Percentiles rank a stretch among this genome's conserved stretches.
Conservation (phyloP, 2,113 vertebrate species). For the Toxotes chatareus region DNA sequence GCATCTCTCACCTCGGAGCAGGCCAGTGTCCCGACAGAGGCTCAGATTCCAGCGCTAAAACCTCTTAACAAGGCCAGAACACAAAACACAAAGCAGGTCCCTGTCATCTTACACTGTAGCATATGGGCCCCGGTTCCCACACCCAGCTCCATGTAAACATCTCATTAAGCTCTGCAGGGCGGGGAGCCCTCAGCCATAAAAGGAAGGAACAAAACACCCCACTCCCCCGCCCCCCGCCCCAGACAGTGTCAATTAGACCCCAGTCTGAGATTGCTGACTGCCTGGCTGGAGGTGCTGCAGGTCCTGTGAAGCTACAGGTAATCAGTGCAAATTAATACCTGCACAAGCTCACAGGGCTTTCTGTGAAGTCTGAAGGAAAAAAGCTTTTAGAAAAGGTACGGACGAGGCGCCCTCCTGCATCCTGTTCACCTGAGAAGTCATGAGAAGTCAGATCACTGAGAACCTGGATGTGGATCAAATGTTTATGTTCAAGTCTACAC, state of each 20-base stretch:
- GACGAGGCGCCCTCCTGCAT: constrained; percentile 2
- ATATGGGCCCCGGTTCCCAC: constrained; percentile 70
- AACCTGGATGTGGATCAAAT: neutral
- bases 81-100: constrained; percentile 56
- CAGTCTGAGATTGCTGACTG: constrained; percentile 44
- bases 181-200: constrained; percentile 47
- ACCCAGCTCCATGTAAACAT: constrained; percentile 72
- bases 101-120: constrained; percentile 73
- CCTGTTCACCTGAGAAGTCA: constrained; percentile 3
- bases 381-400: constrained; percentile 18
- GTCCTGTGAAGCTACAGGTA: constrained; percentile 64
- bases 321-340: constrained; percentile 70
- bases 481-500: neutral
- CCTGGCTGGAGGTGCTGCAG: constrained; percentile 40
- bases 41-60: constrained; percentile 60
- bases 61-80: constrained; percentile 37
- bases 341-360: constrained; percentile 40
- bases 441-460: constrained; percentile 2
- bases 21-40: neutral
- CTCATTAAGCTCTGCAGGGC: constrained; percentile 65
- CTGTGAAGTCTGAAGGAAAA: constrained; percentile 33
- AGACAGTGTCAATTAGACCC: constrained; percentile 73
- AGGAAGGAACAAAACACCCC: constrained; percentile 52
- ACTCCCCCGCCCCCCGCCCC: neutral
- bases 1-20: constrained; percentile 27